Base-by-base conservation (phyloP, 1,140 invertebrate genomes). In the Drosophila arawakana region DNA sequence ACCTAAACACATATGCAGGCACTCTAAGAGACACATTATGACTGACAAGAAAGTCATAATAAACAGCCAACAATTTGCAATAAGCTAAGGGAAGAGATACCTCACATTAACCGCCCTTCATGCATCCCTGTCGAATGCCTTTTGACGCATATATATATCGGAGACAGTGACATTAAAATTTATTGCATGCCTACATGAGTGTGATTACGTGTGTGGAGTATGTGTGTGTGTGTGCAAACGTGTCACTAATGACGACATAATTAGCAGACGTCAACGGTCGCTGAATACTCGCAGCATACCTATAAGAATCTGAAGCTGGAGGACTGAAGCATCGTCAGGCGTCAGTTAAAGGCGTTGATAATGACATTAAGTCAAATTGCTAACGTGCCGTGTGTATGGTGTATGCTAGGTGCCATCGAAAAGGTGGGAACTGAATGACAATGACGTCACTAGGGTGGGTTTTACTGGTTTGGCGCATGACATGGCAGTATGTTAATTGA, bases 291-390 rank as follows among this genome's bases (percentile, higher is more conserved):
- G 50, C 39, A 34, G 43, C 21, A 54, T 6, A 66, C 44, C 10
- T 30, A 30, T 6, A 30, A 35, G 35, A 39, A 60, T 8, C 10
- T 60, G 54, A 58, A 59, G 61, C 37, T 57, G 34, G 59, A 44
- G 57, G 47, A 37, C 62, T 25, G 43, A 61, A 13, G 13, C 52
- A 57, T 57, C 52, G 41, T n/a, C 37, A 46, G 59, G 59, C 58
- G 50, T 41, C 75, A 76, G 57, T 58, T 66, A 71, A 78, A 66
- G 84, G 83, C 65, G 80, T 78, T 71, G 72, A 89, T 76, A 89
- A 89, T 89, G 84, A 89, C 85, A 78, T 71, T 65, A 89, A 89
- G 84, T 90, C 84, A 89, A 89, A 84, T 84, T 84, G 75, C 73
- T 61, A 55, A 54, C 47, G 60, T 50, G 47, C 25, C 39, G 44